Evolutionary conservation across 2,888 invertebrate species (phyloP), one percentile per base, ranked within the genome.

Genomic region (Epicampocera succincta): DNA sequence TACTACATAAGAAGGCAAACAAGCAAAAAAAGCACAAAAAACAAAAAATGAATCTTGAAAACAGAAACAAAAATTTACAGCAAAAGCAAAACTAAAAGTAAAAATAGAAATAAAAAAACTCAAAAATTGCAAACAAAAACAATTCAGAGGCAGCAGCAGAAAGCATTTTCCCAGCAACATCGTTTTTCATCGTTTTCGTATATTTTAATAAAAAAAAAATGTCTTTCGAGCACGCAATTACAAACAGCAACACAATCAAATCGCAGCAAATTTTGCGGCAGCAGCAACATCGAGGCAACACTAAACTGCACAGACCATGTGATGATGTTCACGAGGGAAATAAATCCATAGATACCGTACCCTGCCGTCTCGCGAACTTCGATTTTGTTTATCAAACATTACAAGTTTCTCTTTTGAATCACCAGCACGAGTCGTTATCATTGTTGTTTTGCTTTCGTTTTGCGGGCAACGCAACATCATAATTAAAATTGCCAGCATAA

Each of bases 101-200:
- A 50, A 60, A 44, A 21, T 46, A 25, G n/a, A n/a, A n/a, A n/a
- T n/a, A n/a, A 38, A n/a, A 52, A 52, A 73, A 56, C 33, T 33
- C 33, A 42, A 19, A 25, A 72, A n/a, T n/a, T 42, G 38, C 40
- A 58, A 44, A 65, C 63, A 65, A 65, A 56, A 56, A 80, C 69
- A 66, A 50, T n/a, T 48, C 50, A 50, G 38, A 33, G 46, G 68
- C 75, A 69, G 54, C 33, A 40, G 21, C 40, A 66, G n/a, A 5
- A 58, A 66, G 12, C 75, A 52, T 1, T 52, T 72, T 71, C 44
- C 56, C 54, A 60, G 46, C 78, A 71, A 71, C 82, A 75, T 82
- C 78, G 82, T 74, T 40, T 82, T 56, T 66, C 61, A 75, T 82
- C 82, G 82, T 65, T 74, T 61, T 71, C 54, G 48, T 68, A 46